These are phyloP conservation scores for Philereme vetulata DNA, from an alignment of 2,888 invertebrate species.

Conservation along the genomic window DNA sequence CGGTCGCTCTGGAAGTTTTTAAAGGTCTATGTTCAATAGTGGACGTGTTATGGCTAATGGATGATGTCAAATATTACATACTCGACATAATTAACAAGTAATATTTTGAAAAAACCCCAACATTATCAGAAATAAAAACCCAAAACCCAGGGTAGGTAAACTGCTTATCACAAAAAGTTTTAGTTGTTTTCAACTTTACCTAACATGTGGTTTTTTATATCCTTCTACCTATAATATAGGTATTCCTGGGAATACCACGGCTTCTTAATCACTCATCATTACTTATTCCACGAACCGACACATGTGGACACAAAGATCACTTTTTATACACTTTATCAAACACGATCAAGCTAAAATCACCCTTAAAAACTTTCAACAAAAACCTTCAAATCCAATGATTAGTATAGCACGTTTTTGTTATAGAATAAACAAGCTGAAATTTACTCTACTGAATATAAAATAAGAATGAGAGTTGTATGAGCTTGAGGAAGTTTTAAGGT, in stretches of 20 bases:
- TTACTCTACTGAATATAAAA: not conserved
- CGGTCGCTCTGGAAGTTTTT: too few species aligned
- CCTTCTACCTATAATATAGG: not conserved
- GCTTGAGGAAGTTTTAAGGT: constrained; percentile 21
- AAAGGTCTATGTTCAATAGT: too few species aligned
- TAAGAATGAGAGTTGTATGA: constrained; percentile 17
- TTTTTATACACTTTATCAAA: constrained; percentile 51
- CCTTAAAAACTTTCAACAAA: not conserved
- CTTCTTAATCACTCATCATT: constrained; percentile 56
- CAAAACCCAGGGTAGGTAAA: too few species aligned
- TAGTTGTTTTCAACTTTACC: not conserved
- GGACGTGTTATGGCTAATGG: too few species aligned
- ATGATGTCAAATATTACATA: too few species aligned
- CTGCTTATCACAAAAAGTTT: too few species aligned
- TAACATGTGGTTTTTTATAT: not conserved
- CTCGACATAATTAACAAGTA: too few species aligned
- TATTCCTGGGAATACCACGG: constrained; percentile 40
- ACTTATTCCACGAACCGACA: constrained; percentile 55
- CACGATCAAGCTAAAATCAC: constrained; percentile 2
- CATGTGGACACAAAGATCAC: constrained; percentile 60
- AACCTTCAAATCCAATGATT: constrained; percentile 2
- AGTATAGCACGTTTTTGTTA: constrained; percentile 1
- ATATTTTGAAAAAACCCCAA: too few species aligned
- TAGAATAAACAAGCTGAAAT: constrained; percentile 1
- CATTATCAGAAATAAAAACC: too few species aligned